These are phyloP conservation scores for Caenorhabditis latens DNA, from an alignment of 1,140 invertebrate genomes.

Conservation along the genomic window DNA sequence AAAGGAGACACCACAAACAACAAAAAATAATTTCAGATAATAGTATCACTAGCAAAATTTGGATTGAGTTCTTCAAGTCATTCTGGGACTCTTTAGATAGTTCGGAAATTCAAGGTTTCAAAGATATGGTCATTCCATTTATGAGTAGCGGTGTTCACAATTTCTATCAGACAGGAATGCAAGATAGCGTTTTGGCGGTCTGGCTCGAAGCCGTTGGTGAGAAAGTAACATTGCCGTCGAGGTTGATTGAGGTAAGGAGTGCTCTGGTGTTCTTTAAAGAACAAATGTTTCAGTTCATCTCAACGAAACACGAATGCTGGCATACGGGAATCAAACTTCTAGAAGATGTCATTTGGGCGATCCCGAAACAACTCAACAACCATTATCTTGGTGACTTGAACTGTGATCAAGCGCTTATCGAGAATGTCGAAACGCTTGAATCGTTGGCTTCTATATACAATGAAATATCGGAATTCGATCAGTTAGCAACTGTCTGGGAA, in stretches of 20 bases:
- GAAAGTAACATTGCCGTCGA: not conserved
- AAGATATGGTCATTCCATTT: slow-evolving; percentile 29
- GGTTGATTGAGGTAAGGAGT: slow-evolving; percentile 40
- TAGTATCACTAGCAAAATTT: not conserved
- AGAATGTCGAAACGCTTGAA: slow-evolving; percentile 30
- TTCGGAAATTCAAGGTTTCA: slow-evolving; percentile 1
- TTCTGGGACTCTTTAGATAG: slow-evolving; percentile 1
- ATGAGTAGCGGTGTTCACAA: slow-evolving; percentile 55
- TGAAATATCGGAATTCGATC: slow-evolving; percentile 52
- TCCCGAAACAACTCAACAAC: slow-evolving; percentile 31
- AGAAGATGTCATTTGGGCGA: not conserved
- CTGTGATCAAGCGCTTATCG: not conserved
- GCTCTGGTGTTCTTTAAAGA: not conserved
- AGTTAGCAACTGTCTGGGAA: slow-evolving; percentile 50
- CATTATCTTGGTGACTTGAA: not conserved
- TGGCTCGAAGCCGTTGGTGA: slow-evolving; percentile 48
- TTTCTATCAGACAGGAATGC: not conserved
- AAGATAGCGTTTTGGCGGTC: slow-evolving; percentile 20
- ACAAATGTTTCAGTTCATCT: slow-evolving; percentile 54
- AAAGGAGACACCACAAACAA: not conserved
- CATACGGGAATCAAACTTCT: slow-evolving; percentile 46
- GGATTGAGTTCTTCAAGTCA: slow-evolving; percentile 27
- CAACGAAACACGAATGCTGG: slow-evolving; percentile 54
- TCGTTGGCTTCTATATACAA: slow-evolving; percentile 49
- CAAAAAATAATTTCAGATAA: slow-evolving; percentile 7